Conservation (phyloP, 2,888 invertebrate genomes). For the Nephrotoma appendiculata region DNA sequence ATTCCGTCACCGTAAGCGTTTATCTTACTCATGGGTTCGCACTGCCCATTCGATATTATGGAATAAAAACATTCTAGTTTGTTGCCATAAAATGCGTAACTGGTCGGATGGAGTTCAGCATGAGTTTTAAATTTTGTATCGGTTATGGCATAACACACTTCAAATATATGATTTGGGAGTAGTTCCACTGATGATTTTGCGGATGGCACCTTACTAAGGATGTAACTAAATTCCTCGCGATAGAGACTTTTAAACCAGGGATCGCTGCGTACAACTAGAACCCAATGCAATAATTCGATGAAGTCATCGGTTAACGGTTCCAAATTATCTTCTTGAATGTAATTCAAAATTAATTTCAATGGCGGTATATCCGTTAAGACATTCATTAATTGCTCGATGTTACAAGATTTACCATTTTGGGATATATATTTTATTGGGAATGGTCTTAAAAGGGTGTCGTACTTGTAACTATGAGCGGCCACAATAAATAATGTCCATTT, state of each 20-base stretch:
- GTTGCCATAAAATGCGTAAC: conserved; percentile 68
- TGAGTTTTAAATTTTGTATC: conserved; percentile 45
- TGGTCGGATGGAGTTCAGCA: conserved; percentile 38
- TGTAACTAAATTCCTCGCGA: conserved; percentile 26
- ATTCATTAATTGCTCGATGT: conserved; percentile 38
- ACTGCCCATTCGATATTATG: conserved; percentile 60
- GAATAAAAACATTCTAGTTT: conserved; percentile 69
- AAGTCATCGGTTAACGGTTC: conserved; percentile 34
- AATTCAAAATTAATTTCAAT: conserved; percentile 24
- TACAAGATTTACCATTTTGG: conserved; percentile 45
- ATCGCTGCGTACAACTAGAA: conserved; percentile 45
- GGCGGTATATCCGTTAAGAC: conserved; percentile 42
- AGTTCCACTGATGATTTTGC: conserved; percentile 31
- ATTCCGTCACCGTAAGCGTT: conserved; percentile 56
- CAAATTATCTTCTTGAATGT: conserved; percentile 29
- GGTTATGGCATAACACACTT: conserved; percentile 41
- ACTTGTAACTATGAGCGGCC: conserved; percentile 61
- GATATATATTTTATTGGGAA: conserved; percentile 53
- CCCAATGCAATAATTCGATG: conserved; percentile 49
- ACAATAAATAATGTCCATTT: conserved; percentile 66
- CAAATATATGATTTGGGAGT: conserved; percentile 52
- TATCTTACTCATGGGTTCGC: conserved; percentile 55
- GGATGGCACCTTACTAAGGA: conserved; percentile 37
- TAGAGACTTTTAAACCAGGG: conserved; percentile 42
- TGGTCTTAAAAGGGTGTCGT: conserved; percentile 57